Base-by-base conservation (phyloP, 2,113 vertebrate species). In the Aegithalos caudatus region DNA sequence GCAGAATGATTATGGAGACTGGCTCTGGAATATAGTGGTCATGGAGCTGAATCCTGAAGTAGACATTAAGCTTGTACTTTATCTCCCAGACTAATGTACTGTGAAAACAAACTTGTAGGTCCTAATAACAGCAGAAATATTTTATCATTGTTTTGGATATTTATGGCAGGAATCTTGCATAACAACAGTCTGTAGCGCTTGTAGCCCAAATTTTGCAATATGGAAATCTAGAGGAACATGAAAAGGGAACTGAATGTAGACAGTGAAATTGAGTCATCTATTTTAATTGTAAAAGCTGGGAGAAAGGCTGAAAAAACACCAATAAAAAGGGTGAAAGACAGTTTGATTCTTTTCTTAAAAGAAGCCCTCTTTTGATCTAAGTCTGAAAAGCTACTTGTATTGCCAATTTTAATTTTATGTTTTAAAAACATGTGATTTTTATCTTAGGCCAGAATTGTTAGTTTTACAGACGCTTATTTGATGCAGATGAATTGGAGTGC, bases 341-440 rank as follows among this genome's bases (percentile, higher is more conserved):
- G 71, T 95, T 96, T 94, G 91, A 95, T 92, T 97, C 80, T 94
- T 81, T 87, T 92, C 51, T 81, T 24, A 94, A 88, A 73, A 88
- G 71, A 94, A 88, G 25, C 51, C n/a, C 54, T 93, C 92, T 95
- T 97, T 96, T 97, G 93, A 96, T 96, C 94, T 95, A 29, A 91
- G 90, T 88, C 94, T 95, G 85, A 90, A 91, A 92, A 95, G 93
- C 96, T 97, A 94, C 87, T 97, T 88, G 87, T 94, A 89, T 95
- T 96, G 96, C 94, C 84, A 96, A 48, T 96, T 96, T 94, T 91
- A 92, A 91, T 92, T 96, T 95, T 91, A 81, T 95, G 90, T 95
- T 96, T 95, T 95, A 91, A 97, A 95, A 96, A 96, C 95, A 95
- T 97, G 93, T 92, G 96, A 96, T 97, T 97, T 96, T 97, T 95